Conservation (phyloP, 2,797 vertebrate species). For the Channallabes apus region DNA sequence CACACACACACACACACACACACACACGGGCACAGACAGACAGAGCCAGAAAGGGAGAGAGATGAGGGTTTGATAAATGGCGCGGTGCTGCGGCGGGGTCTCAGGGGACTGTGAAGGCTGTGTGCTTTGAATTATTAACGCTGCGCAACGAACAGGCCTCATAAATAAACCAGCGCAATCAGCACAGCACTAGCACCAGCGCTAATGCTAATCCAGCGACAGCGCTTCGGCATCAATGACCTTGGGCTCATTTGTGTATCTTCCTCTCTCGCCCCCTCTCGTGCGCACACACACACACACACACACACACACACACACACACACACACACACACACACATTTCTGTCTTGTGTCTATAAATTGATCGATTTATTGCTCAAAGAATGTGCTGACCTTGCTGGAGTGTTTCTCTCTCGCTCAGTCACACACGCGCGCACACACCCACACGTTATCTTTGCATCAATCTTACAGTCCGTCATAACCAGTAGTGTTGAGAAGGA, state of each 20-base stretch:
- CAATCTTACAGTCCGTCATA: background rate
- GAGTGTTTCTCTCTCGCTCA: background rate
- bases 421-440: background rate
- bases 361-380: conserved; percentile 43
- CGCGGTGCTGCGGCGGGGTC: conserved; percentile 74
- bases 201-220: conserved; percentile 47
- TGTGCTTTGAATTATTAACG: conserved; percentile 78
- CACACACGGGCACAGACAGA: background rate
- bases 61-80: conserved; percentile 80
- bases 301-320: background rate
- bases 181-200: conserved; percentile 50
- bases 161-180: conserved; percentile 75
- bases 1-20: background rate
- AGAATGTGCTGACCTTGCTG: conserved; percentile 42
- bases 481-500: background rate
- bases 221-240: conserved; percentile 23
- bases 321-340: background rate
- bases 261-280: background rate
- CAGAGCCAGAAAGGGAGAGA: conserved; percentile 57
- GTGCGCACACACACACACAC: too few relatives aligned
- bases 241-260: conserved; percentile 33
- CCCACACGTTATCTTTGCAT: background rate
- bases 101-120: conserved; percentile 67
- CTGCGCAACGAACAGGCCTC: conserved; percentile 50
- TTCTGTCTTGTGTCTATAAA: background rate